phyloP scores from a whole-genome alignment of 2,797 vertebrate genomes.

The Falco biarmicus region DNA sequence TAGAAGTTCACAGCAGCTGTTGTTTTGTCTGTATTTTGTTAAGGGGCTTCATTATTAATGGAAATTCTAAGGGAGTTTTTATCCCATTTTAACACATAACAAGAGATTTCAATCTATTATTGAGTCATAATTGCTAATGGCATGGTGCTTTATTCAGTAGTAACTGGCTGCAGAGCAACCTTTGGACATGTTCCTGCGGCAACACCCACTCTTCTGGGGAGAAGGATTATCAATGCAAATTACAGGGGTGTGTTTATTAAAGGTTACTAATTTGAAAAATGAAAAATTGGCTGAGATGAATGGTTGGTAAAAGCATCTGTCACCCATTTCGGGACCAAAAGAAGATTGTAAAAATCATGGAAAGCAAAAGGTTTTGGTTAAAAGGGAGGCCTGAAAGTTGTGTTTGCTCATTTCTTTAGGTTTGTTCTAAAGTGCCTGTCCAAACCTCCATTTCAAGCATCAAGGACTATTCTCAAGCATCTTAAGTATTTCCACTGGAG shows the following conservation, averaged over 20 bases:
- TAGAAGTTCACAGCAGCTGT: neutral
- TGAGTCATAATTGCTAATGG: slow-evolving; percentile 51
- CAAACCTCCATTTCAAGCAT: neutral
- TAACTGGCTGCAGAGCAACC: slow-evolving; percentile 45
- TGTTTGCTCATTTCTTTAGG: neutral
- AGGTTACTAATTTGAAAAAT: slow-evolving; percentile 70
- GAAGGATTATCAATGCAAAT: slow-evolving; percentile 77
- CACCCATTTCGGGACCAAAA: neutral
- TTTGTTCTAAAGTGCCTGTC: neutral
- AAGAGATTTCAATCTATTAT: slow-evolving; percentile 58
- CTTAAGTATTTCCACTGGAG: neutral
- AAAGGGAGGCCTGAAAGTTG: neutral
- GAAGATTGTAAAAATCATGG: neutral
- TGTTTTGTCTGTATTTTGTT: slow-evolving; percentile 17
- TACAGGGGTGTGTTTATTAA: slow-evolving; percentile 64
- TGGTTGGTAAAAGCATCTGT: slow-evolving; percentile 38
- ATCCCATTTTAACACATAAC: slow-evolving; percentile 20
- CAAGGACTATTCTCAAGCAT: neutral
- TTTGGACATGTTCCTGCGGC: slow-evolving; percentile 72
- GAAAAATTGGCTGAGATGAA: slow-evolving; percentile 46
- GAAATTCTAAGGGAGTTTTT: slow-evolving; percentile 31
- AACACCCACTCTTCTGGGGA: slow-evolving; percentile 64
- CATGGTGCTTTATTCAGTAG: slow-evolving; percentile 30
- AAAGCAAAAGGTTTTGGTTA: neutral
- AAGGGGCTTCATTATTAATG: slow-evolving; percentile 44